These are phyloP conservation scores for Acipenser ruthenus DNA, from an alignment of 2,797 vertebrate genomes.

Conservation along the genomic window DNA sequence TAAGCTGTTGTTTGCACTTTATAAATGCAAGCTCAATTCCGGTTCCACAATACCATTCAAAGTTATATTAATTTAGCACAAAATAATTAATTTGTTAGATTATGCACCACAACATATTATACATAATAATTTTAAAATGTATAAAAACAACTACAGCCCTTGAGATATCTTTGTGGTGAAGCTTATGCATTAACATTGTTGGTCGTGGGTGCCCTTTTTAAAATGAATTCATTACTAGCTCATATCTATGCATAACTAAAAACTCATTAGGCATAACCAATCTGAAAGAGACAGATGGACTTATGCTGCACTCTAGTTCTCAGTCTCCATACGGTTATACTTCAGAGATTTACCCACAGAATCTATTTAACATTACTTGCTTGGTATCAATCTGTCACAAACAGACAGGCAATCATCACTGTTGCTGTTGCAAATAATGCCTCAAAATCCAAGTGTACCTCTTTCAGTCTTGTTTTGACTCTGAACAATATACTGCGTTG, in stretches of 20 bases:
- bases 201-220: slow-evolving; percentile 12
- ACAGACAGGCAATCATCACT: not conserved
- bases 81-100: not conserved
- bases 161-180: not conserved
- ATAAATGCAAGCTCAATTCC: not conserved
- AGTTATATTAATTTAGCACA: not conserved
- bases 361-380: slow-evolving; percentile 21
- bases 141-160: not conserved
- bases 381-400: not conserved
- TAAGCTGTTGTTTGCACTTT: not conserved
- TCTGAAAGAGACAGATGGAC: slow-evolving; percentile 40
- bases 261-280: slow-evolving; percentile 39
- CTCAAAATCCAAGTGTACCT: not conserved
- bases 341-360: slow-evolving; percentile 33
- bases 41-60: not conserved
- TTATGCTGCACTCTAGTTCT: slow-evolving; percentile 23
- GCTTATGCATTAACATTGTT: not conserved
- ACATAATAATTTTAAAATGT: not conserved
- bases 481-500: slow-evolving; percentile 2
- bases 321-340: slow-evolving; percentile 33
- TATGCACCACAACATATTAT: not conserved
- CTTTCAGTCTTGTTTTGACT: not conserved
- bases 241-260: slow-evolving; percentile 31
- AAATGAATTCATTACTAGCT: slow-evolving; percentile 15
- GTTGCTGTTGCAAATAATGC: not conserved